Percentiles rank a stretch among this genome's conserved stretches.
Evolutionary conservation across 37 sponge, comb jelly and placozoan genomes (phyloP).

Genomic region (Agelas oroides): DNA sequence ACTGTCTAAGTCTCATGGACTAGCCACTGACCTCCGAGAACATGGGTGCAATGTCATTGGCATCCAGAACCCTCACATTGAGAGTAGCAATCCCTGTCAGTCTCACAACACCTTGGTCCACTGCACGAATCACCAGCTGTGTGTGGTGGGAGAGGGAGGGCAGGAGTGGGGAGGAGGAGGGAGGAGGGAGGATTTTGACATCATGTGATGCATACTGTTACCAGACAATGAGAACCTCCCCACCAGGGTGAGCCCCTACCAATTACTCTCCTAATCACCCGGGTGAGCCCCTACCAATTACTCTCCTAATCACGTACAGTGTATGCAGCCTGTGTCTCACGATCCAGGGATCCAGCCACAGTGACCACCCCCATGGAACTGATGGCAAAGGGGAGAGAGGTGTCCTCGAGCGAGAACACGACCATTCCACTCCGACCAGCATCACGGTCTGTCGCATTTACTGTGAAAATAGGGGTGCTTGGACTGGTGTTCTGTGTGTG

Average conservation of each 20-base stretch:
- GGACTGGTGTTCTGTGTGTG: slow-evolving; percentile 2
- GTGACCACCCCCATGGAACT: slow-evolving; percentile 11
- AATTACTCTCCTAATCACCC: too few species aligned
- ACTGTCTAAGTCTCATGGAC: too few species aligned
- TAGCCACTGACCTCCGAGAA: slow-evolving; percentile 20
- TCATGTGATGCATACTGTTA: too few species aligned
- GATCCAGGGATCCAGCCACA: slow-evolving; percentile 29
- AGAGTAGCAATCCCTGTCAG: slow-evolving; percentile 20
- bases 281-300: too few species aligned
- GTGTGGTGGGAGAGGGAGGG: neutral
- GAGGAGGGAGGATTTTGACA: neutral
- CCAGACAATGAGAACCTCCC: too few species aligned
- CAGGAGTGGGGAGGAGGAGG: neutral
- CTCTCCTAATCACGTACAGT: too few species aligned
- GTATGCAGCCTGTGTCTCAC: slow-evolving; percentile 23
- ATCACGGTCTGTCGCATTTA: slow-evolving; percentile 58
- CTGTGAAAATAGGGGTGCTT: slow-evolving; percentile 20
- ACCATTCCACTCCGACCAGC: slow-evolving; percentile 33
- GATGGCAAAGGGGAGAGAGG: slow-evolving; percentile 3
- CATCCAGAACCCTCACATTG: slow-evolving; percentile 8
- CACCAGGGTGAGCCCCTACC: too few species aligned
- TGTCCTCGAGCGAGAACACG: slow-evolving; percentile 18
- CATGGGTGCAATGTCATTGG: slow-evolving; percentile 41
- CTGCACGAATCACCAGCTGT: slow-evolving; percentile 20
- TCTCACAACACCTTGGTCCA: neutral